phyloP scores from a whole-genome alignment of 64 coral and sea anemone species.

The Pocillopora damicornis region DNA sequence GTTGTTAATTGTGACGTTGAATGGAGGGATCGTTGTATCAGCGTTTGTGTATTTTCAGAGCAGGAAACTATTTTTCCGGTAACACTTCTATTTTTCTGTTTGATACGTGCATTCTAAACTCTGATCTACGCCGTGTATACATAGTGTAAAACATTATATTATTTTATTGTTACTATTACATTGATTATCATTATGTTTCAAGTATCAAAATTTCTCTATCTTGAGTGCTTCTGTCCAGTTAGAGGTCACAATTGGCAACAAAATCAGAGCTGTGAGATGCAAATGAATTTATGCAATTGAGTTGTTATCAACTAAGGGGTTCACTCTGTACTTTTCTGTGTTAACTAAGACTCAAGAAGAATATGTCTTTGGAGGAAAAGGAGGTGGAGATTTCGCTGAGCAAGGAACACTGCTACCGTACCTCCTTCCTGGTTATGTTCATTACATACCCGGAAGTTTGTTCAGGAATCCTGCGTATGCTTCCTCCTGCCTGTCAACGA shows the following conservation, averaged over 20 bases:
- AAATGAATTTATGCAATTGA: too few species aligned
- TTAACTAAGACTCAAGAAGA: neutral
- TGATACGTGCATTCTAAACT: neutral
- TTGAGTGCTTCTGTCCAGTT: too few species aligned
- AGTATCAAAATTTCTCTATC: too few species aligned
- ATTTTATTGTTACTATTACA: too few species aligned
- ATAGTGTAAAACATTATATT: too few species aligned
- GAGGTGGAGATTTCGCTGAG: slow-evolving; percentile 46
- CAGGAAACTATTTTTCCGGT: slow-evolving; percentile 39
- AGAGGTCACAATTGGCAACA: too few species aligned
- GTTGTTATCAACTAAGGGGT: too few species aligned
- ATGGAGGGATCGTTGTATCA: slow-evolving; percentile 24
- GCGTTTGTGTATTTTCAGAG: slow-evolving; percentile 55
- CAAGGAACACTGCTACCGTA: slow-evolving; percentile 73
- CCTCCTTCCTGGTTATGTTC: slow-evolving; percentile 72
- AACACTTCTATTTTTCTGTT: neutral
- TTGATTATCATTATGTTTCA: too few species aligned
- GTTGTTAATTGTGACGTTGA: slow-evolving; percentile 30
- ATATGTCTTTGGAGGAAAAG: slow-evolving; percentile 7
- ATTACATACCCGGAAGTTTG: slow-evolving; percentile 71
- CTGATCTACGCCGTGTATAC: too few species aligned
- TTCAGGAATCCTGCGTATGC: slow-evolving; percentile 74
- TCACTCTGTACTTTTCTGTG: neutral
- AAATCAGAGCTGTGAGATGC: too few species aligned
- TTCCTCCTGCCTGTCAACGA: slow-evolving; percentile 67